These are phyloP conservation scores for Pantherophis vulpinus DNA, from an alignment of 2,797 vertebrate species.

Conservation along the genomic window DNA sequence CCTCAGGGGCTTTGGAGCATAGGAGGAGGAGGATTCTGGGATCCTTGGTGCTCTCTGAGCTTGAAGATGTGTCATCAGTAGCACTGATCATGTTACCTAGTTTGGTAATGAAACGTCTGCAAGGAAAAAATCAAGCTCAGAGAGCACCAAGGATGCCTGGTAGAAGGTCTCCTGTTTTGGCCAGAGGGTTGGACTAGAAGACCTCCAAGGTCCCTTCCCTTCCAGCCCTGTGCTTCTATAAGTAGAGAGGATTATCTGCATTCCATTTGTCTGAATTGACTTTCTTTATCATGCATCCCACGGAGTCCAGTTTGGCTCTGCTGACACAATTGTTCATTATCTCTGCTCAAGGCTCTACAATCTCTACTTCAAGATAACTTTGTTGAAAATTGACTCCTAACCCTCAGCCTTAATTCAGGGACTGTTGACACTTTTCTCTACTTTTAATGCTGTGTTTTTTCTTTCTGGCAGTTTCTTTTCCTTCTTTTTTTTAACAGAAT, in stretches of 20 bases:
- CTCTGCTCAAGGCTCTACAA: not conserved
- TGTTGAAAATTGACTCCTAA: not conserved
- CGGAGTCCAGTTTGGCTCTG: not conserved
- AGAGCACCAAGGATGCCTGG: not conserved
- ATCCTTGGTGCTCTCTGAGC: not conserved
- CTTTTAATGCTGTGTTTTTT: not conserved
- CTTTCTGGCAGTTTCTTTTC: not conserved
- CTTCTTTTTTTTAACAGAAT: not conserved
- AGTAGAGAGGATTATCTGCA: not conserved
- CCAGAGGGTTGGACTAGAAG: not conserved
- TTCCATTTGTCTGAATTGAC: not conserved
- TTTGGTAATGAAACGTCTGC: not conserved
- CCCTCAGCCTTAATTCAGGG: not conserved
- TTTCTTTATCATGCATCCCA: not conserved
- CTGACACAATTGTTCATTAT: not conserved
- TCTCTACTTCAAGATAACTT: not conserved
- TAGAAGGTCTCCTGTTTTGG: not conserved
- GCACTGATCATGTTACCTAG: not conserved
- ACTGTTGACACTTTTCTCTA: not conserved
- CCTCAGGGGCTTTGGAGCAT: not conserved
- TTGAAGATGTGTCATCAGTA: not conserved
- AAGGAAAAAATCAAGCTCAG: not conserved
- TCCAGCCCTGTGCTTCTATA: not conserved
- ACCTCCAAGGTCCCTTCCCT: not conserved
- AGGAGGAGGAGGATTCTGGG: not conserved